Conservation (phyloP, 2,797 vertebrate genomes). For the Gymnoscopelus microlampas region DNA sequence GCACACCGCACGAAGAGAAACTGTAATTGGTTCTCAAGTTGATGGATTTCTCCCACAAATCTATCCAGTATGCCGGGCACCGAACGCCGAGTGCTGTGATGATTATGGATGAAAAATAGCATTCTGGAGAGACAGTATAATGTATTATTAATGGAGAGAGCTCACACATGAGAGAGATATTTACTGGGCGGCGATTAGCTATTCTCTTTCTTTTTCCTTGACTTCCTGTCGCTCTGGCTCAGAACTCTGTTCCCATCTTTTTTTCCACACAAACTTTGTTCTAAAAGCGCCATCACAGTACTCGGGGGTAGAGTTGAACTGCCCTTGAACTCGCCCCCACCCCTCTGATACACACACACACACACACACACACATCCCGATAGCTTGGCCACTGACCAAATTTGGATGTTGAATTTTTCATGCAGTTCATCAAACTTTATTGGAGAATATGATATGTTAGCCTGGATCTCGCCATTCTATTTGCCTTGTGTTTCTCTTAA, state of each 20-base stretch:
- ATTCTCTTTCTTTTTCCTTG: constrained; percentile 24
- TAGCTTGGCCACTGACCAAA: not conserved
- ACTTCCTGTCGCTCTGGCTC: constrained; percentile 11
- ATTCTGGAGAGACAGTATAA: constrained; percentile 29
- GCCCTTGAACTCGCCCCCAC: constrained; percentile 43
- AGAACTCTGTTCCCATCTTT: not conserved
- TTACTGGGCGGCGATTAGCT: constrained; percentile 32
- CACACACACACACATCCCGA: too few relatives aligned
- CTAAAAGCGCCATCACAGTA: constrained; percentile 5
- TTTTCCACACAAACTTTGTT: not conserved
- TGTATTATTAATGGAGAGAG: constrained; percentile 51
- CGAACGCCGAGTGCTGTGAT: not conserved
- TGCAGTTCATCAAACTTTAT: not conserved
- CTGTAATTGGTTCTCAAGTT: constrained; percentile 22
- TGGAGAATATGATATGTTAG: not conserved
- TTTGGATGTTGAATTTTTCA: not conserved
- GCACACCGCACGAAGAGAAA: not conserved
- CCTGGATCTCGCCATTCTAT: not conserved
- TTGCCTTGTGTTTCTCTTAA: not conserved
- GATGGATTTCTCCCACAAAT: constrained; percentile 3
- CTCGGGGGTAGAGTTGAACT: constrained; percentile 45
- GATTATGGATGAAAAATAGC: constrained; percentile 41
- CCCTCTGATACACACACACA: not conserved
- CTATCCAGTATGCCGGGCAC: not conserved
- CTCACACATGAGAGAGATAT: constrained; percentile 36